Evolutionary conservation across 2,113 vertebrate genomes (phyloP).

Genomic region (Bambusicola thoracicus): DNA sequence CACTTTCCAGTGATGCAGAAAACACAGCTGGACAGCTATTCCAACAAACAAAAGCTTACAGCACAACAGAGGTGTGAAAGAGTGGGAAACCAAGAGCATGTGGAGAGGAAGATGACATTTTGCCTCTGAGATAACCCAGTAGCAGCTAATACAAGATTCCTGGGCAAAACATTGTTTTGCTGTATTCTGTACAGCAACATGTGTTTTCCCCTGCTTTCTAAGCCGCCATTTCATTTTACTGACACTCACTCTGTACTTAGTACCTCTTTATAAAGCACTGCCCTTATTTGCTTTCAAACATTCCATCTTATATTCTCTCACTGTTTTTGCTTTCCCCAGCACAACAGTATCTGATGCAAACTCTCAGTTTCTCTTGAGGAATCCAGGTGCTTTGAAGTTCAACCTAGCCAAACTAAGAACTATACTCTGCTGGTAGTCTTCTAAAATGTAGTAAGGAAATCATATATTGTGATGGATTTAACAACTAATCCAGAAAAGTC

Average conservation of each 20-base stretch:
- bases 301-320: neutral
- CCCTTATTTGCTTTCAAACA: neutral
- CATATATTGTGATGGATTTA: neutral
- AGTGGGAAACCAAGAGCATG: neutral
- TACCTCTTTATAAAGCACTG: neutral
- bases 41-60: neutral
- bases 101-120: neutral
- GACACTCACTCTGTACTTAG: neutral
- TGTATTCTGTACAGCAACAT: neutral
- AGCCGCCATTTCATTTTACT: neutral
- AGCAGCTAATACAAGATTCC: neutral
- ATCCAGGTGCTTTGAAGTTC: neutral
- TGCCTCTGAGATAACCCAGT: neutral
- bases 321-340: neutral
- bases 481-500: neutral
- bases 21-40: neutral
- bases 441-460: neutral
- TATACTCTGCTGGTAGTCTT: neutral
- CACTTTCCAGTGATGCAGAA: neutral
- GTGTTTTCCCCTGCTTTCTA: neutral
- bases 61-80: neutral
- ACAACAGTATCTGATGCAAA: accelerated
- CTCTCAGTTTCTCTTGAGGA: neutral
- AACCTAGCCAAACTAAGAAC: neutral
- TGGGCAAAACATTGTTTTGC: neutral